Conservation (phyloP, 1,140 invertebrate species). For the Caenorhabditis brenneri region DNA sequence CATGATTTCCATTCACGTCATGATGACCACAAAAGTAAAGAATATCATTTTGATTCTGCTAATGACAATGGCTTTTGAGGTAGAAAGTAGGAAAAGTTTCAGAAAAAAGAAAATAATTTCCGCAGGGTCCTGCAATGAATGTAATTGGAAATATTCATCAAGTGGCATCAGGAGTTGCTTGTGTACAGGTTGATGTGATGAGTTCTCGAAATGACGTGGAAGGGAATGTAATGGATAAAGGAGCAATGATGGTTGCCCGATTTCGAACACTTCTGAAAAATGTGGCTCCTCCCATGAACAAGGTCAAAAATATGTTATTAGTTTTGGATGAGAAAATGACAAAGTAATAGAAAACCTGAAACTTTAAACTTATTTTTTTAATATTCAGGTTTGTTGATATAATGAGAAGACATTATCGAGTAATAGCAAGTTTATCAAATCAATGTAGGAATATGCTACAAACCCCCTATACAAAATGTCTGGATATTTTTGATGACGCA, state of each 20-base stretch:
- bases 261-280: conserved; percentile 1
- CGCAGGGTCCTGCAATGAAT: conserved; percentile 42
- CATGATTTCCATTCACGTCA: conserved; percentile 32
- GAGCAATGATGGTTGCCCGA: neutral
- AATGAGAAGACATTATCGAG: neutral
- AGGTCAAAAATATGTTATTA: conserved; percentile 9
- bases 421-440: conserved; percentile 22
- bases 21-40: conserved; percentile 40
- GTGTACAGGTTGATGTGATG: conserved; percentile 44
- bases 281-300: conserved; percentile 32
- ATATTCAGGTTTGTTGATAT: conserved; percentile 40
- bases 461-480: conserved; percentile 40
- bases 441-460: conserved; percentile 14
- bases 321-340: conserved; percentile 44
- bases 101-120: neutral
- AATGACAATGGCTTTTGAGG: conserved; percentile 39
- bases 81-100: neutral
- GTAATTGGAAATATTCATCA: conserved; percentile 36
- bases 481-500: conserved; percentile 41
- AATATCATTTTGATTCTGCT: conserved; percentile 29
- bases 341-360: neutral
- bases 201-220: conserved; percentile 29
- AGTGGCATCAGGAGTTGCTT: conserved; percentile 44
- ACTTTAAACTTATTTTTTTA: neutral
- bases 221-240: conserved; percentile 38